These are phyloP conservation scores for Xanthia icteritia DNA, from an alignment of 2,888 invertebrate species.

Conservation along the genomic window DNA sequence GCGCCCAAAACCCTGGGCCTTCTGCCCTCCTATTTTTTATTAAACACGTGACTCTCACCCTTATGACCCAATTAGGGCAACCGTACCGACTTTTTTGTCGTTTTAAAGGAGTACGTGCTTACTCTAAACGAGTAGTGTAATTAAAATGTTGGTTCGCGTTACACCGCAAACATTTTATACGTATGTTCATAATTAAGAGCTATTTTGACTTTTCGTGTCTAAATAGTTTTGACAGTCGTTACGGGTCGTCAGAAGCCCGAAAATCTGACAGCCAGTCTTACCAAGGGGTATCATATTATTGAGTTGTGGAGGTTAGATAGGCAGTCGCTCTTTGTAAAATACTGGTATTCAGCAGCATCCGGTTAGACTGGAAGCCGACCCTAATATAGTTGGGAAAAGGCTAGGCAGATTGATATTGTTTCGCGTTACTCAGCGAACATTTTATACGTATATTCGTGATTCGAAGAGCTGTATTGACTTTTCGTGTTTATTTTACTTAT, in stretches of 20 bases:
- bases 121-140: slow-evolving; percentile 21
- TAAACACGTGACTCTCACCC: neutral
- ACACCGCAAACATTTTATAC: slow-evolving; percentile 15
- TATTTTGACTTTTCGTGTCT: slow-evolving; percentile 1
- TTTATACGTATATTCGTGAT: slow-evolving; percentile 4
- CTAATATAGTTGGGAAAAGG: too few species aligned
- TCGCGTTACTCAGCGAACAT: slow-evolving; percentile 12
- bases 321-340: too few species aligned
- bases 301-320: too few species aligned
- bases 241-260: too few species aligned
- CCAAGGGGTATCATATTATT: too few species aligned
- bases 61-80: slow-evolving; percentile 43
- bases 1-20: neutral
- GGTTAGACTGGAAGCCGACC: too few species aligned
- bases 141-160: slow-evolving; percentile 32
- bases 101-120: slow-evolving; percentile 33
- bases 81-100: slow-evolving; percentile 38
- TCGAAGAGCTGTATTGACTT: neutral
- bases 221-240: too few species aligned
- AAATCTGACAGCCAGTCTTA: too few species aligned
- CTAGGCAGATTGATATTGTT: too few species aligned
- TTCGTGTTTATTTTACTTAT: neutral
- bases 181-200: neutral
- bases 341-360: too few species aligned
- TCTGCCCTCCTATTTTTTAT: slow-evolving; percentile 8